Conservation (phyloP, 2,888 invertebrate species). For the Conchocele bisecta region DNA sequence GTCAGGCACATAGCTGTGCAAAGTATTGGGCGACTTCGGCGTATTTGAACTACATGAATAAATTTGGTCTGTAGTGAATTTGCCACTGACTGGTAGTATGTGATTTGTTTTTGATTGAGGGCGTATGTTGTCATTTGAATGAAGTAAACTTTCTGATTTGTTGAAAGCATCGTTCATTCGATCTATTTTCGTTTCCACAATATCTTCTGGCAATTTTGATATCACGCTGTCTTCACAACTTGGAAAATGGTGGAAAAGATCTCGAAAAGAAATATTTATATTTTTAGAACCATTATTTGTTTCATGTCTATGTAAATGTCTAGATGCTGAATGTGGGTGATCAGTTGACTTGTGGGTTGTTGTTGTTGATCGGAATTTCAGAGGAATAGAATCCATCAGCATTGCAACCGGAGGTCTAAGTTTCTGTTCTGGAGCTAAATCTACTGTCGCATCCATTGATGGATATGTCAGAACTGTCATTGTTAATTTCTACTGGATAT, state of each 20-base stretch:
- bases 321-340: neutral
- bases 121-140: constrained; percentile 45
- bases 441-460: constrained; percentile 14
- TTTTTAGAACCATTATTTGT: too few relatives aligned
- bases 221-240: too few relatives aligned
- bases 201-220: too few relatives aligned
- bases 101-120: constrained; percentile 46
- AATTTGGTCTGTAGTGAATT: too few relatives aligned
- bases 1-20: too few relatives aligned
- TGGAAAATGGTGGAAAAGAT: too few relatives aligned
- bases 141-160: constrained; percentile 35
- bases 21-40: too few relatives aligned
- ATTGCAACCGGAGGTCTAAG: constrained; percentile 10
- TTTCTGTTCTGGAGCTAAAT: constrained; percentile 5
- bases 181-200: constrained; percentile 28
- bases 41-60: too few relatives aligned
- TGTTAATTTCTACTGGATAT: too few relatives aligned
- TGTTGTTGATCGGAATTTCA: constrained; percentile 14
- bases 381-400: constrained; percentile 8
- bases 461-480: neutral
- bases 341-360: constrained; percentile 6
- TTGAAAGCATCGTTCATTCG: constrained; percentile 46
- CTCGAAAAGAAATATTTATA: too few relatives aligned
- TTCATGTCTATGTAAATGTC: too few relatives aligned
- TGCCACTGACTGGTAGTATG: too few relatives aligned